Evolutionary conservation across 2,888 invertebrate genomes (phyloP).

Genomic region (Eupithecia centaureata): DNA sequence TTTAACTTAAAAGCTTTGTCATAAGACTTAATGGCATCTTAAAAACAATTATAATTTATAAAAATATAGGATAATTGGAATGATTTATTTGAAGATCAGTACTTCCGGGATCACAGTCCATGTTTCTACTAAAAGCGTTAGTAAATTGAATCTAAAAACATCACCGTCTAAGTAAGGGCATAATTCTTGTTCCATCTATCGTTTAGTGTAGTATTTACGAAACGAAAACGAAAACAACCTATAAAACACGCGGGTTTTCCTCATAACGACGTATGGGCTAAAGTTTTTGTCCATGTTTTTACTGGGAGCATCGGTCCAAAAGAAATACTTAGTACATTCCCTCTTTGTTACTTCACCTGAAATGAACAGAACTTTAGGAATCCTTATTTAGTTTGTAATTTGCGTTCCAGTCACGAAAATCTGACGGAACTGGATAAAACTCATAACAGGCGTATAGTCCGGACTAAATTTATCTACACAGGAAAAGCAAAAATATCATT

Average conservation of each 20-base stretch:
- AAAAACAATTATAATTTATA: too few relatives aligned
- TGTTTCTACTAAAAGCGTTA: not conserved
- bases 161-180: not conserved
- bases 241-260: conserved; percentile 54
- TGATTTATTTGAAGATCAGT: too few relatives aligned
- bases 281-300: conserved; percentile 68
- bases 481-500: too few relatives aligned
- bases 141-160: not conserved
- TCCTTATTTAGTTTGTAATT: conserved; percentile 56
- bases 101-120: too few relatives aligned
- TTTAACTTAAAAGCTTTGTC: too few relatives aligned
- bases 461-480: not conserved
- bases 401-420: conserved; percentile 59
- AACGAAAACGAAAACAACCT: conserved; percentile 53
- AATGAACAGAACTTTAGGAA: conserved; percentile 56
- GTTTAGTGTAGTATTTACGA: conserved; percentile 43
- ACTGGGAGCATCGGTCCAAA: conserved; percentile 54
- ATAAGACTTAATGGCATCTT: too few relatives aligned
- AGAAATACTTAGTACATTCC: conserved; percentile 60
- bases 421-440: conserved; percentile 41
- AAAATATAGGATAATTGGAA: too few relatives aligned
- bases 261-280: conserved; percentile 57
- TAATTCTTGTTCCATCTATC: conserved; percentile 16
- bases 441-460: conserved; percentile 39
- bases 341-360: conserved; percentile 53